Percentiles rank a stretch among this genome's conserved stretches.
phyloP scores from a whole-genome alignment of 2,797 vertebrate species.

The Adrianichthys oophorus region DNA sequence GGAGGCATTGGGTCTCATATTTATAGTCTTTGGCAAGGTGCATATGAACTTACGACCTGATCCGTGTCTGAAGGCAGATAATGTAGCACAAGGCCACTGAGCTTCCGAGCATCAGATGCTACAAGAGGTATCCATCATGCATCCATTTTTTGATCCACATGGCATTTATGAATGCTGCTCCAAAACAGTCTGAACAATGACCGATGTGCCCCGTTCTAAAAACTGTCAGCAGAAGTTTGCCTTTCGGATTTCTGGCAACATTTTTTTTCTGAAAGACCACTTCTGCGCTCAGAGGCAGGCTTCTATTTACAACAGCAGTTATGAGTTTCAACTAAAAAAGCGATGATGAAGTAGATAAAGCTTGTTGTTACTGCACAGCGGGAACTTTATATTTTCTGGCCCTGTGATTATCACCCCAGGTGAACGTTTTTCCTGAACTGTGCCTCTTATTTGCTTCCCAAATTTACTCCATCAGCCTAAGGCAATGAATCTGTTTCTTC shows the following conservation, averaged over 20 bases:
- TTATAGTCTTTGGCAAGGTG: no score
- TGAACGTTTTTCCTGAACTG: conserved; percentile 7
- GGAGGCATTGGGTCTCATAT: no score
- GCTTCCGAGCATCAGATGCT: no score
- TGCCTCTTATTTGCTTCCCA: conserved; percentile 1
- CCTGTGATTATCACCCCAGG: conserved; percentile 4
- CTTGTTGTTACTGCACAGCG: neutral
- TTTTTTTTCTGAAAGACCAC: neutral
- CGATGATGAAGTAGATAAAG: neutral
- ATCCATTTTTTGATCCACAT: neutral
- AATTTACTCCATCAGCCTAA: conserved; percentile 2
- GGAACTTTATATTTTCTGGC: neutral
- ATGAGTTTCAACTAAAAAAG: neutral
- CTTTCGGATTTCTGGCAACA: neutral
- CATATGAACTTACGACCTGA: no score
- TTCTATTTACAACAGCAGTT: neutral
- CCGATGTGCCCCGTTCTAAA: neutral
- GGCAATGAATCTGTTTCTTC: conserved; percentile 6
- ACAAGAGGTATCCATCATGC: neutral
- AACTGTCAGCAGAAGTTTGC: neutral
- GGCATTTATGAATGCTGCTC: neutral
- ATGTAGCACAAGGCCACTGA: no score
- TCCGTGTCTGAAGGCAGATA: no score
- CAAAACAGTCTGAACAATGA: neutral
- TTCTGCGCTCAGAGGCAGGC: neutral